Conservation (phyloP, 2,797 vertebrate genomes). For the Rhinoraja longicauda region DNA sequence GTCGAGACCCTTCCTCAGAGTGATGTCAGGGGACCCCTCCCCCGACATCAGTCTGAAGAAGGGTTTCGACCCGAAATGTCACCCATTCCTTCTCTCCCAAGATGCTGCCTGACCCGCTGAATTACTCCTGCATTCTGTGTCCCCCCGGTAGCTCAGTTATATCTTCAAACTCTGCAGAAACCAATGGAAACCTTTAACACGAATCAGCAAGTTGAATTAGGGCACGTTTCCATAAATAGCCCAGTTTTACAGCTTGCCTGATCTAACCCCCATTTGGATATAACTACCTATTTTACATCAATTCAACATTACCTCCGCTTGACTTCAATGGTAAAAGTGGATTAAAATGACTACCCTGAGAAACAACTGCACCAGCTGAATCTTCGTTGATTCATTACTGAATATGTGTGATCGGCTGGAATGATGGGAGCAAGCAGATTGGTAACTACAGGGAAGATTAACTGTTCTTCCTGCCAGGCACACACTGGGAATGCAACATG, state of each 20-base stretch:
- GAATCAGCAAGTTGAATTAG: neutral
- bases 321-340: neutral
- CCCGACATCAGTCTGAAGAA: too few relatives aligned
- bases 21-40: too few relatives aligned
- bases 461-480: neutral
- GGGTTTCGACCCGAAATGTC: too few relatives aligned
- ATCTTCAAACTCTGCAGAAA: neutral
- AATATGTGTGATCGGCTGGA: constrained; percentile 7
- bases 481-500: neutral
- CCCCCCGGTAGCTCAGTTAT: neutral
- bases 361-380: constrained; percentile 12
- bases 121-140: too few relatives aligned
- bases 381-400: neutral
- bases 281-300: neutral
- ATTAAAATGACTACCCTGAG: neutral
- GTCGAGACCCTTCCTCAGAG: too few relatives aligned
- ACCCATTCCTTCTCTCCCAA: too few relatives aligned
- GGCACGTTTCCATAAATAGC: too few relatives aligned
- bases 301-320: neutral
- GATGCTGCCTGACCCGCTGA: too few relatives aligned
- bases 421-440: neutral
- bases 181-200: neutral
- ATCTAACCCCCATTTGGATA: too few relatives aligned
- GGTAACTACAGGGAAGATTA: neutral
- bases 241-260: neutral